phyloP scores from a whole-genome alignment of 2,888 invertebrate species.

The Omphaloscelis lunosa region DNA sequence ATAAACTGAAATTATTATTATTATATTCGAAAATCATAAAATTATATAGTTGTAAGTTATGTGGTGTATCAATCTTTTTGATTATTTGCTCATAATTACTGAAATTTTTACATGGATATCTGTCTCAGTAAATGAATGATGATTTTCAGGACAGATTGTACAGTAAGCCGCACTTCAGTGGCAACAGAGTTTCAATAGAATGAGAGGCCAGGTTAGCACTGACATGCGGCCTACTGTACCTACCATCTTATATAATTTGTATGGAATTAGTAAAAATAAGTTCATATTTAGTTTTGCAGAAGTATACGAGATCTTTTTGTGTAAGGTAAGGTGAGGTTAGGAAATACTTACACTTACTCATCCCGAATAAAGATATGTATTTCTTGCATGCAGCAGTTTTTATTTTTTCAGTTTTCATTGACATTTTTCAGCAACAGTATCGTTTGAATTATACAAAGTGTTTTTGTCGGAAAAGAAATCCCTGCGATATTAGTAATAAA shows the following conservation, averaged over 20 bases:
- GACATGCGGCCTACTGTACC: not conserved
- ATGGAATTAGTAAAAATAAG: not conserved
- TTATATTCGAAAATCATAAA: constrained; percentile 10
- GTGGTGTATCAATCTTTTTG: not conserved
- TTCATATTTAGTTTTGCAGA: not conserved
- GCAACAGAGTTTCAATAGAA: not conserved
- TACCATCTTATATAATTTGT: too few relatives aligned
- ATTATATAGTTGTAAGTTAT: not conserved
- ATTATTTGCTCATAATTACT: not conserved
- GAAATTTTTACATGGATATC: not conserved
- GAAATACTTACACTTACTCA: not conserved
- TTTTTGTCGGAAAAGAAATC: not conserved
- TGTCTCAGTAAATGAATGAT: not conserved
- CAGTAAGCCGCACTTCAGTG: not conserved
- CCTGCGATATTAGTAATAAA: not conserved
- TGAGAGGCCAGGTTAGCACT: not conserved
- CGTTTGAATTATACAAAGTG: not conserved
- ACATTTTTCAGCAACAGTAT: not conserved
- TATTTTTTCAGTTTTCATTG: not conserved
- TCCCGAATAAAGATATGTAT: not conserved
- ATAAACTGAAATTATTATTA: constrained; percentile 22
- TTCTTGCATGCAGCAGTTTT: not conserved
- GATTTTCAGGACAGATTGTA: not conserved
- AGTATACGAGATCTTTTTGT: not conserved
- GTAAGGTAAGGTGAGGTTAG: too few relatives aligned